Conservation (phyloP, 2,113 vertebrate species). For the Zosterops japonicus region DNA sequence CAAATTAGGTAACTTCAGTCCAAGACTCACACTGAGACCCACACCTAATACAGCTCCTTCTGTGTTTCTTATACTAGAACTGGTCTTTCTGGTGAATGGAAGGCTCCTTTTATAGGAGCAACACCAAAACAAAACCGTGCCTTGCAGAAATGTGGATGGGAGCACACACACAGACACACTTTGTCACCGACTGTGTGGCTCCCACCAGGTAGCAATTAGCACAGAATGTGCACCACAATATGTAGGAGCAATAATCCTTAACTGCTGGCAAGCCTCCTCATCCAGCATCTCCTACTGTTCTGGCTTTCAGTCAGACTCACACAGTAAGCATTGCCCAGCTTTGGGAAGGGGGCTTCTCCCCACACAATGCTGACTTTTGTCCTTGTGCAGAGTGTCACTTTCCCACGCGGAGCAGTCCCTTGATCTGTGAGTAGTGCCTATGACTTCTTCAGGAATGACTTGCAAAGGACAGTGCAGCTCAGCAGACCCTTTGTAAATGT, state of each 20-base stretch:
- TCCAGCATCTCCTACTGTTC: background rate
- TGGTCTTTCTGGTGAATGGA: background rate
- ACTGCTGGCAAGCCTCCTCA: background rate
- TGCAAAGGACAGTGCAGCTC: background rate
- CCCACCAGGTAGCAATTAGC: background rate
- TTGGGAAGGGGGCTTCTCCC: background rate
- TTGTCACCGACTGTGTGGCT: rapidly evolving
- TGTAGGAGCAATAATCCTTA: background rate
- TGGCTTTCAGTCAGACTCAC: background rate
- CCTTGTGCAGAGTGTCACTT: background rate
- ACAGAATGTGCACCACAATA: background rate
- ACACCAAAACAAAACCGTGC: background rate
- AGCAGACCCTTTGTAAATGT: constrained; percentile 20
- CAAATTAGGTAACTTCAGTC: background rate
- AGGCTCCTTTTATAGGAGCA: background rate
- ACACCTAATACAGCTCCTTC: background rate
- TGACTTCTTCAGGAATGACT: constrained; percentile 9
- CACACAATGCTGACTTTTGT: background rate
- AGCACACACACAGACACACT: background rate
- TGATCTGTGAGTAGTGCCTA: background rate
- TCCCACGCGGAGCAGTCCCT: background rate
- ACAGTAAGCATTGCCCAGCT: background rate
- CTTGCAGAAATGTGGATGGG: background rate
- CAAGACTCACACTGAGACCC: background rate
- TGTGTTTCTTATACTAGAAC: background rate